Evolutionary conservation across 2,113 vertebrate genomes (phyloP), one percentile per base, ranked within the genome.

Genomic region (Bettongia penicillata): DNA sequence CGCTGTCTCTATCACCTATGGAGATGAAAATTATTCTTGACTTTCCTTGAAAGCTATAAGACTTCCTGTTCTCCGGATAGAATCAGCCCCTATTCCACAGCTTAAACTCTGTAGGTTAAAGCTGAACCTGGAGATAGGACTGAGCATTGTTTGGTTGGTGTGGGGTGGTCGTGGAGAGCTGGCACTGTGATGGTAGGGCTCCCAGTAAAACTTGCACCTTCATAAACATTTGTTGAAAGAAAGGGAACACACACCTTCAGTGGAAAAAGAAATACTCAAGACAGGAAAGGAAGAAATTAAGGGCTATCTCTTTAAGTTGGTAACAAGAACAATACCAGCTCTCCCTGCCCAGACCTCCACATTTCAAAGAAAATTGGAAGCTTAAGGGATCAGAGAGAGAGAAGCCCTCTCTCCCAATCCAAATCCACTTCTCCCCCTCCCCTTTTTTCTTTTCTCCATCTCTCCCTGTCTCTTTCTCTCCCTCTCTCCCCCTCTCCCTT

Each of bases 391-490:
- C 11, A 47, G 68, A 50, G 0, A 0, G 25, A 14, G 47, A 0
- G 14, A 9, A 91, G 28, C 28, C 28, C 43, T 37, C 53, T 93
- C 37, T 1, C 31, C 28, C 37, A 1, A 49, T 51, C 61, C 31
- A 1, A 9, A 28, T 0, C 0, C 0, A 9, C 0, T 16, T 0
- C 0, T n/a, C 2, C 5, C 89, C 51, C 94, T 49, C 89, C 94
- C 57, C 26, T 8, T 2, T 53, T 91, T 49, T 49, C 52, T 16
- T 12, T 91, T 0, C 2, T 24, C 24, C 25, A 89, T 8, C 0
- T 24, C 51, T 57, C 9, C 0, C 43, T 4, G 1, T 53, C 91
- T 43, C 48, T 52, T 12, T 11, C 91, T 0, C 2, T 19, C 26
- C 25, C 89, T 5, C 6, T 9, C 51, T 11, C 90, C 0, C 0